Evolutionary conservation across 2,888 invertebrate genomes (phyloP).

Genomic region (Apeira syringaria): DNA sequence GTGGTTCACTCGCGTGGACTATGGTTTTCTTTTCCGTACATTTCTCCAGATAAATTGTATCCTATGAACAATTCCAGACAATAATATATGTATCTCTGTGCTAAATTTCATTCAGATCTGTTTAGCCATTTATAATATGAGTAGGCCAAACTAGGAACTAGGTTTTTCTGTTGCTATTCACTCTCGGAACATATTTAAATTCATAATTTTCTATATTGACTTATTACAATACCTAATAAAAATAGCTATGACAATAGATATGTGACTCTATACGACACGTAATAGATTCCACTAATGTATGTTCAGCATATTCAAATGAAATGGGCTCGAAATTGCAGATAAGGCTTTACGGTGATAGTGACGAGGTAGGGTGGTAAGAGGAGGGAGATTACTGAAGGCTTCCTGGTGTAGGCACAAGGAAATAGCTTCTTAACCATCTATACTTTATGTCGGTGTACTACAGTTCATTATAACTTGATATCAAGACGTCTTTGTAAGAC

Average conservation of each 20-base stretch:
- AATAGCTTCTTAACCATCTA: slow-evolving; percentile 7
- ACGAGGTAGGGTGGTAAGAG: slow-evolving; percentile 31
- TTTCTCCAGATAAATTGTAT: no score
- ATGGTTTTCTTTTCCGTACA: no score
- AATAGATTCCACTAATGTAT: slow-evolving; percentile 49
- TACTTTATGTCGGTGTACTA: slow-evolving; percentile 6
- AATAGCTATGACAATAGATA: background rate
- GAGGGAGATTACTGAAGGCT: slow-evolving; percentile 24
- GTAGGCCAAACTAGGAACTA: no score
- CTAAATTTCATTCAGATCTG: no score
- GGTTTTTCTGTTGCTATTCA: no score
- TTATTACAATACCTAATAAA: slow-evolving; percentile 2
- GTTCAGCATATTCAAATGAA: slow-evolving; percentile 73
- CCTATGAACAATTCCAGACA: no score
- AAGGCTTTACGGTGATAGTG: slow-evolving; percentile 67
- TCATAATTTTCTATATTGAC: background rate
- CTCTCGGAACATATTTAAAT: background rate
- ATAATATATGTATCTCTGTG: no score
- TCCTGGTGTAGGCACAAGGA: slow-evolving; percentile 27
- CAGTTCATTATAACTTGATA: slow-evolving; percentile 3
- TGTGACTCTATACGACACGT: slow-evolving; percentile 18
- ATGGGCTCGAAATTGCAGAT: slow-evolving; percentile 78
- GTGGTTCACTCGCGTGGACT: no score
- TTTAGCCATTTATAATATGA: no score
- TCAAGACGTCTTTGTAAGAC: no score